Base-by-base conservation (phyloP, 2,888 invertebrate species). In the Onthophagus sagittarius region DNA sequence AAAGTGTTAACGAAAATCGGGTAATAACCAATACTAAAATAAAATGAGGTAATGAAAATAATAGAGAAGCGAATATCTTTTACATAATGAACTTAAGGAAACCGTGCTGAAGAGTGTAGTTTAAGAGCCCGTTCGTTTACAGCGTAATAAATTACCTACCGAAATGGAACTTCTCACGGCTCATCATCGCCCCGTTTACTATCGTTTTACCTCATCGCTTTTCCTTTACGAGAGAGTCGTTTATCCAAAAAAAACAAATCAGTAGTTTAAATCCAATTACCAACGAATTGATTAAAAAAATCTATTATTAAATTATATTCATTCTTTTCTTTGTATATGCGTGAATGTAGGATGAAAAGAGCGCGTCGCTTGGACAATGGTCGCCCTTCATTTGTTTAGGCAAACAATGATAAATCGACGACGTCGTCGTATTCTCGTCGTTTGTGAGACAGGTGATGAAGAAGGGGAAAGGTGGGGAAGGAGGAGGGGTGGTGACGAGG, bases 351-450 rank as follows among this genome's bases (percentile, higher is more conserved):
- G 67, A 79, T 77, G 64, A 64, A 64, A 15, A 64, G 23, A 13
- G 32, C 23, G 67, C 67, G 39, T 67, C n/a, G 67, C 15, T 15
- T 81, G 81, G 79, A 83, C 83, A 83, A 82, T 82, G 79, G 82
- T 77, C 77, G 79, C 80, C 79, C 80, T 82, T 80, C 81, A 82
- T 83, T 82, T 83, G 82, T 82, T 82, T 67, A 67, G 67, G 77
- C 75, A 80, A 82, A 82, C 82, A 82, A 82, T 82, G 83, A 83
- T 83, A 82, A 83, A 83, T 83, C 79, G 83, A 80, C 79, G 79
- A 76, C 77, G 77, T 77, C 77, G 78, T 77, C 72, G 76, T 77
- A 15, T 15, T 64, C 15, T 23, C 64, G 64, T 64, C 64, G 15
- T 23, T 13, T 23, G 23, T 15, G n/a, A n/a, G 67, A 32, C 67